These are phyloP conservation scores for Micromussa lordhowensis DNA, from an alignment of 92 coral and sea anemone species.

Conservation along the genomic window DNA sequence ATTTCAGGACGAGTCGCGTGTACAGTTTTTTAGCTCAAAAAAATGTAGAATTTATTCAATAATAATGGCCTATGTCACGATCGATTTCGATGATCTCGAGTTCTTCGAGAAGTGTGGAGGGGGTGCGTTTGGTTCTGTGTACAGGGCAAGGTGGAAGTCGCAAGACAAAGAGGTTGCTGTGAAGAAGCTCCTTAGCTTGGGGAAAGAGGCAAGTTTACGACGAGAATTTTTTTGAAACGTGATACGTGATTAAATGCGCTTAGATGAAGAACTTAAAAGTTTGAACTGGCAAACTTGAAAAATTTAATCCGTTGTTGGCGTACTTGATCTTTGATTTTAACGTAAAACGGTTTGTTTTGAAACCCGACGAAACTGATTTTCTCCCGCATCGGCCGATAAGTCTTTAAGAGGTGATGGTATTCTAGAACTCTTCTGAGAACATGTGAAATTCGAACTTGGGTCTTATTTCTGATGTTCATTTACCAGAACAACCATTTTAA, in stretches of 20 bases:
- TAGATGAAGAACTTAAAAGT: neutral
- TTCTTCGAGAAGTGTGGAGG: conserved; percentile 86
- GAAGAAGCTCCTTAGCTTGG: conserved; percentile 79
- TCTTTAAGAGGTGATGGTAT: too few relatives aligned
- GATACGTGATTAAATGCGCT: neutral
- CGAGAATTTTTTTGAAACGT: neutral
- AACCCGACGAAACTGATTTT: neutral
- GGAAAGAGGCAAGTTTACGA: conserved; percentile 68
- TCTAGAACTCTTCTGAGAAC: neutral
- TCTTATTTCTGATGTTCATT: neutral
- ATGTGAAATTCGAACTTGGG: neutral
- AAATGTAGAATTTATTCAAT: neutral
- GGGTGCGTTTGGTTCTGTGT: conserved; percentile 90
- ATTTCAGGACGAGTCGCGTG: neutral
- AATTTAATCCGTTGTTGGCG: neutral
- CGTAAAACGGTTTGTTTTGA: neutral
- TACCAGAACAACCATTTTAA: neutral
- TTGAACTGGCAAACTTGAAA: neutral
- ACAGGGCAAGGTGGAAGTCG: conserved; percentile 78
- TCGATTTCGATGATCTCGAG: conserved; percentile 78
- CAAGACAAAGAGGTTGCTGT: conserved; percentile 82
- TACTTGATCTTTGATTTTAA: neutral
- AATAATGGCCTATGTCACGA: conserved; percentile 72
- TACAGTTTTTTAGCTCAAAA: neutral
- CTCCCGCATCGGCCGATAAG: too few relatives aligned